Percentiles rank a stretch among this genome's conserved stretches.
Evolutionary conservation across 2,113 vertebrate species (phyloP).

Genomic region (Melanocharis versteri): DNA sequence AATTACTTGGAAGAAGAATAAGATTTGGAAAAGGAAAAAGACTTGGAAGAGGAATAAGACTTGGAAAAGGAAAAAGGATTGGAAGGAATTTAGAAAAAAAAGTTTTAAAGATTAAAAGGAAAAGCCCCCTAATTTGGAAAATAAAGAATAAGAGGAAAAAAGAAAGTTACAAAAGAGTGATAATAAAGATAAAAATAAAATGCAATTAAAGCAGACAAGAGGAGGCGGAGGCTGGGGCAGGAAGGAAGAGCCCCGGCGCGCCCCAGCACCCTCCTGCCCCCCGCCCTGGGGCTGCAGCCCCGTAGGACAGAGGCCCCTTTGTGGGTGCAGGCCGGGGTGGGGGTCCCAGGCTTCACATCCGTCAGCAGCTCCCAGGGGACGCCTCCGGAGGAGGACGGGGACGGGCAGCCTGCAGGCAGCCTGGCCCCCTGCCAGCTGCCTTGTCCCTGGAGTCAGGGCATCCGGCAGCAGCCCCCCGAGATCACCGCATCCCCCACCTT

Average conservation of each 20-base stretch:
- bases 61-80: not conserved
- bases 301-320: not conserved
- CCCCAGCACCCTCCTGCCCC: not conserved
- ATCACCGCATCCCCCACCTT: rapidly evolving
- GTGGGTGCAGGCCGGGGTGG: not conserved
- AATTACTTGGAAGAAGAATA: not conserved
- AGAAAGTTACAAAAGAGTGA: not conserved
- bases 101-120: not conserved
- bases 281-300: not conserved
- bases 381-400: not conserved
- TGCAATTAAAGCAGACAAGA: not conserved
- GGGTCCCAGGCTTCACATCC: not conserved
- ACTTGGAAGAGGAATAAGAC: not conserved
- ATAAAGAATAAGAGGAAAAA: not conserved
- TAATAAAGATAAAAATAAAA: not conserved
- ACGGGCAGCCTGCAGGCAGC: not conserved
- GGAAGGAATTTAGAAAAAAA: not conserved
- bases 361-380: not conserved
- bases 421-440: not conserved
- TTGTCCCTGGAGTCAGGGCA: not conserved
- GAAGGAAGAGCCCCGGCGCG: not conserved
- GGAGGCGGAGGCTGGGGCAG: not conserved
- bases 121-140: not conserved
- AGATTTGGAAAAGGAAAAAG: not conserved
- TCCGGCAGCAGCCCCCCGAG: not conserved